A percentile compares a stretch with the other conserved stretches of the same genome.
phyloP scores from a whole-genome alignment of 2,113 vertebrate species.

The Semnornis frantzii region DNA sequence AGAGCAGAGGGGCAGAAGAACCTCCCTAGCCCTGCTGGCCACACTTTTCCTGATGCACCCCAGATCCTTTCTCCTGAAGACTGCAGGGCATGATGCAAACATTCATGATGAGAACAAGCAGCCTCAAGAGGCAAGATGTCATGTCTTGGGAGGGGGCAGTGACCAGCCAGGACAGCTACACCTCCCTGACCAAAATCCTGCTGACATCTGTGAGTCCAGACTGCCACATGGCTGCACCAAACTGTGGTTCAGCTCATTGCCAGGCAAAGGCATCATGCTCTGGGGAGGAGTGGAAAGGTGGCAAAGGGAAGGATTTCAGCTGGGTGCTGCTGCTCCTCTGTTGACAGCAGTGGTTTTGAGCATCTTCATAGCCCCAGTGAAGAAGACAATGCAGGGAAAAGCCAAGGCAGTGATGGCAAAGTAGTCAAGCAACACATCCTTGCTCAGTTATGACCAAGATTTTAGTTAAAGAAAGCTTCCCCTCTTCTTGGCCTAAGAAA shows the following conservation, averaged over 20 bases:
- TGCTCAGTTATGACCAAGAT: neutral
- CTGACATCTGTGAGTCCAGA: neutral
- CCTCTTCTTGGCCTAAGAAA: neutral
- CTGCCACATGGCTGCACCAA: neutral
- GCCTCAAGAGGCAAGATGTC: neutral
- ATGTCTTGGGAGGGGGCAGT: neutral
- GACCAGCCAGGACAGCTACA: fast-evolving
- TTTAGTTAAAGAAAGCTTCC: neutral
- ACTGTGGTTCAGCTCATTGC: fast-evolving
- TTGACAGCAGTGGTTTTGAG: neutral
- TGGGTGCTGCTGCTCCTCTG: neutral
- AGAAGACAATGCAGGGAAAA: neutral
- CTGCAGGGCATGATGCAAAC: neutral
- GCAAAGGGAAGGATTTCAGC: neutral
- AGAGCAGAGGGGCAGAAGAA: too few species aligned
- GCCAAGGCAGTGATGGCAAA: neutral
- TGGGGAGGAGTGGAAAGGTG: neutral
- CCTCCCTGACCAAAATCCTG: neutral
- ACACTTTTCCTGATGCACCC: too few species aligned
- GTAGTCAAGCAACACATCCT: neutral
- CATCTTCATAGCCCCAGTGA: neutral
- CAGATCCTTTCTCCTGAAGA: neutral
- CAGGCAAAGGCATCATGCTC: fast-evolving
- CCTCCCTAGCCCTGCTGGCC: too few species aligned
- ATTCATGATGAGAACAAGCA: neutral